These are phyloP conservation scores for Syngnathus scovelli DNA, from an alignment of 2,113 vertebrate genomes.

Conservation along the genomic window DNA sequence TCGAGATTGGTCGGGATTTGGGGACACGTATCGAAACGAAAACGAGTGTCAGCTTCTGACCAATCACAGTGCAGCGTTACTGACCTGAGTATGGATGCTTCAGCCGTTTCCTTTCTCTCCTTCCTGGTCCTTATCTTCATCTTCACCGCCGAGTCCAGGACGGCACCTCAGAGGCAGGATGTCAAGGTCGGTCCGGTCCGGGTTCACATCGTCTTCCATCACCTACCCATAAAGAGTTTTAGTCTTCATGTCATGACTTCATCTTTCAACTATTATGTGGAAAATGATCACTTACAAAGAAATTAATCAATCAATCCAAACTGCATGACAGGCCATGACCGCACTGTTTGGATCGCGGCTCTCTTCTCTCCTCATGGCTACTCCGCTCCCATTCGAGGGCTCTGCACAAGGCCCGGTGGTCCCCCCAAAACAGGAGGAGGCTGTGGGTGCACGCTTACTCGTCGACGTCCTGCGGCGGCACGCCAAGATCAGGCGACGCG, in stretches of 20 bases:
- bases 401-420: slow-evolving; percentile 20
- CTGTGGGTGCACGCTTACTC: slow-evolving; percentile 38
- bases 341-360: slow-evolving; percentile 62
- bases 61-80: neutral
- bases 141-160: slow-evolving; percentile 29
- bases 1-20: neutral
- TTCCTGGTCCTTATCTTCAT: slow-evolving; percentile 44
- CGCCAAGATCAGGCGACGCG: slow-evolving; percentile 58
- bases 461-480: slow-evolving; percentile 60
- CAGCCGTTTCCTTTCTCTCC: slow-evolving; percentile 9
- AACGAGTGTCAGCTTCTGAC: neutral
- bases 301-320: no score
- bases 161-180: slow-evolving; percentile 8
- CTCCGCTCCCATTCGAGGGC: slow-evolving; percentile 47
- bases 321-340: slow-evolving; percentile 42
- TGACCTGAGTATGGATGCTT: slow-evolving; percentile 40
- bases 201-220: neutral
- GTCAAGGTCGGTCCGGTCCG: slow-evolving; percentile 35
- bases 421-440: neutral
- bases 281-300: neutral
- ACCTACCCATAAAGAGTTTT: neutral
- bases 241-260: neutral
- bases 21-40: neutral
- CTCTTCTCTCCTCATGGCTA: slow-evolving; percentile 50
- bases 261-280: neutral